phyloP scores from a whole-genome alignment of 2,888 invertebrate species.

The Cataglyphis altisquamis region DNA sequence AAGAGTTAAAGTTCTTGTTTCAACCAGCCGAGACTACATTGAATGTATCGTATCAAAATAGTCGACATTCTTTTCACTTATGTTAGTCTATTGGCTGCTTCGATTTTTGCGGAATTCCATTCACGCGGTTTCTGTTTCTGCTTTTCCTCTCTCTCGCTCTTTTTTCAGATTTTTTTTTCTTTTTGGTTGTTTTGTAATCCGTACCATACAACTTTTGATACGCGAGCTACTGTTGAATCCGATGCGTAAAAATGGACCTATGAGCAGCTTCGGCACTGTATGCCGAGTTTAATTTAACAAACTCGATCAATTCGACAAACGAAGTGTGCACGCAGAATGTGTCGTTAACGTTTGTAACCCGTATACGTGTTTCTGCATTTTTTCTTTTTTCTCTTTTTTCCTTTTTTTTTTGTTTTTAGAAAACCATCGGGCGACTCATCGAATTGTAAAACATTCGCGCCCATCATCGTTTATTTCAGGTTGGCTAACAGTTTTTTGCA shows the following conservation, averaged over 20 bases:
- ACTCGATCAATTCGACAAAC: slow-evolving; percentile 53
- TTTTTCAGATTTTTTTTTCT: background rate
- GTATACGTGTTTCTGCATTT: slow-evolving; percentile 15
- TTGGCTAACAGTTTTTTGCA: slow-evolving; percentile 24
- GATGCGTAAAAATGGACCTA: slow-evolving; percentile 26
- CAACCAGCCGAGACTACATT: background rate
- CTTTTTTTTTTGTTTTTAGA: slow-evolving; percentile 1
- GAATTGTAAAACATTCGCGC: slow-evolving; percentile 35
- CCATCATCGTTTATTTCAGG: slow-evolving; percentile 24
- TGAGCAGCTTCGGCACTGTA: slow-evolving; percentile 37
- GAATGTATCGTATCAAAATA: slow-evolving; percentile 31
- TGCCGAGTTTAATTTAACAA: slow-evolving; percentile 53
- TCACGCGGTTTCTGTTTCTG: slow-evolving; percentile 16
- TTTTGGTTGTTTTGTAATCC: slow-evolving; percentile 32
- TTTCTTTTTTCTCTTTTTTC: background rate
- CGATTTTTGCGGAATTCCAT: slow-evolving; percentile 44
- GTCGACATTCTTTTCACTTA: slow-evolving; percentile 37
- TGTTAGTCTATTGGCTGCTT: slow-evolving; percentile 33
- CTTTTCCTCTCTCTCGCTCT: background rate
- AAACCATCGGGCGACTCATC: slow-evolving; percentile 25
- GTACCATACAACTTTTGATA: slow-evolving; percentile 37
- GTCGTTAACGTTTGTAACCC: slow-evolving; percentile 51
- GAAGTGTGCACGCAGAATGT: slow-evolving; percentile 45
- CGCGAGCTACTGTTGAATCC: slow-evolving; percentile 25
- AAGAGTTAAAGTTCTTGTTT: slow-evolving; percentile 37